A percentile compares a stretch with the other conserved stretches of the same genome.
Conservation (phyloP, 2,113 vertebrate species). For the Poeciliopsis retropinna region DNA sequence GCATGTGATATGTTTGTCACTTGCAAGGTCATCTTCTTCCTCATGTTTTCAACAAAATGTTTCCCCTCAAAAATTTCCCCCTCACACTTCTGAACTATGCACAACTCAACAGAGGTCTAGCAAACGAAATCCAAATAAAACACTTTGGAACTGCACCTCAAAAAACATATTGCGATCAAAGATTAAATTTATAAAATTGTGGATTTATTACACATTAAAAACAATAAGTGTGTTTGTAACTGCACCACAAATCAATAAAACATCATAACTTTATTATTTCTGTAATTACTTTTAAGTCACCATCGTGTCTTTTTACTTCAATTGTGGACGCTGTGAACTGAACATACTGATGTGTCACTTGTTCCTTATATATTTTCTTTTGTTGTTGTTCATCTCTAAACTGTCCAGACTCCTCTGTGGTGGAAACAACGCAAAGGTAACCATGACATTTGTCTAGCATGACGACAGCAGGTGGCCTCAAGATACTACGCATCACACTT, state of each 20-base stretch:
- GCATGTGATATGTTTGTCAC: too few species aligned
- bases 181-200: too few species aligned
- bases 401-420: slow-evolving; percentile 28
- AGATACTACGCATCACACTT: slow-evolving; percentile 10
- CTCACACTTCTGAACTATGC: too few species aligned
- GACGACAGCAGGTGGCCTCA: slow-evolving; percentile 5
- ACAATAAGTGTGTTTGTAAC: too few species aligned
- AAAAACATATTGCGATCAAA: too few species aligned
- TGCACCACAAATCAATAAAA: not conserved
- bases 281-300: not conserved
- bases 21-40: too few species aligned
- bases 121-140: too few species aligned
- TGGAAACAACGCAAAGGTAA: slow-evolving; percentile 53
- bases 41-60: too few species aligned
- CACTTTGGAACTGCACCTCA: too few species aligned
- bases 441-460: not conserved
- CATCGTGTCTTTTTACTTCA: not conserved
- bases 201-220: too few species aligned
- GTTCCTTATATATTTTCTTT: not conserved
- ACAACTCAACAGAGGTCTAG: too few species aligned
- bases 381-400: not conserved
- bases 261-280: not conserved
- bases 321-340: not conserved
- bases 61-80: too few species aligned
- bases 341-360: slow-evolving; percentile 15